Evolutionary conservation across 2,888 invertebrate genomes (phyloP).

Genomic region (Torymus auratus): DNA sequence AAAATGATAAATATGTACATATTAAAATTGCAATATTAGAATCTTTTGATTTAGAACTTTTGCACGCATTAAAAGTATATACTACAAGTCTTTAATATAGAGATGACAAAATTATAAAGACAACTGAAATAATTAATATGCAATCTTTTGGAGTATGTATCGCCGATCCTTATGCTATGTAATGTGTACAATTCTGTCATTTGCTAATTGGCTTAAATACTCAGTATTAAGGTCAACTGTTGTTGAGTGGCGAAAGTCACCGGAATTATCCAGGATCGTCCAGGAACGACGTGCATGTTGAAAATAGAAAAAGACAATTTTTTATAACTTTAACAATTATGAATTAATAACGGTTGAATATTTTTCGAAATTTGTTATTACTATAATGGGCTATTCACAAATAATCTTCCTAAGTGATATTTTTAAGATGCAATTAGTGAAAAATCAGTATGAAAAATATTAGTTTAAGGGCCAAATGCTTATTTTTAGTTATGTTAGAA

Average conservation of each 20-base stretch:
- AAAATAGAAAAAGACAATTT: slow-evolving; percentile 46
- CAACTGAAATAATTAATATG: slow-evolving; percentile 47
- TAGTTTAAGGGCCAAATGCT: slow-evolving; percentile 15
- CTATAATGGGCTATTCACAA: no score
- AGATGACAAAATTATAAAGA: slow-evolving; percentile 41
- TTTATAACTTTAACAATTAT: slow-evolving; percentile 50
- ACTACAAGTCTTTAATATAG: slow-evolving; percentile 11
- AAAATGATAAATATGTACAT: not conserved
- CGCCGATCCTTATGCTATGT: slow-evolving; percentile 73
- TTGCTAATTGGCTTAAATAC: slow-evolving; percentile 75
- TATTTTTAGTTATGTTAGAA: slow-evolving; percentile 17
- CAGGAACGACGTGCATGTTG: slow-evolving; percentile 67
- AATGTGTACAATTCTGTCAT: slow-evolving; percentile 75
- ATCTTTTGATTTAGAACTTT: slow-evolving; percentile 32
- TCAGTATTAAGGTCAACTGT: slow-evolving; percentile 72
- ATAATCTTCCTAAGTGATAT: slow-evolving; percentile 59
- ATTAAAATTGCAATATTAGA: not conserved
- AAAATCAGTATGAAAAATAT: slow-evolving; percentile 20
- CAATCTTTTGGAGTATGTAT: slow-evolving; percentile 70
- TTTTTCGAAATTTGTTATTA: slow-evolving; percentile 32
- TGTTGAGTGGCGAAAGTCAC: slow-evolving; percentile 69
- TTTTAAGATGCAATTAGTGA: slow-evolving; percentile 45
- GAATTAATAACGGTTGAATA: slow-evolving; percentile 47
- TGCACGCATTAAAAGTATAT: not conserved
- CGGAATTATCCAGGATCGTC: slow-evolving; percentile 65